Conservation (phyloP, 2,888 invertebrate species). For the Aleiodes testaceus region DNA sequence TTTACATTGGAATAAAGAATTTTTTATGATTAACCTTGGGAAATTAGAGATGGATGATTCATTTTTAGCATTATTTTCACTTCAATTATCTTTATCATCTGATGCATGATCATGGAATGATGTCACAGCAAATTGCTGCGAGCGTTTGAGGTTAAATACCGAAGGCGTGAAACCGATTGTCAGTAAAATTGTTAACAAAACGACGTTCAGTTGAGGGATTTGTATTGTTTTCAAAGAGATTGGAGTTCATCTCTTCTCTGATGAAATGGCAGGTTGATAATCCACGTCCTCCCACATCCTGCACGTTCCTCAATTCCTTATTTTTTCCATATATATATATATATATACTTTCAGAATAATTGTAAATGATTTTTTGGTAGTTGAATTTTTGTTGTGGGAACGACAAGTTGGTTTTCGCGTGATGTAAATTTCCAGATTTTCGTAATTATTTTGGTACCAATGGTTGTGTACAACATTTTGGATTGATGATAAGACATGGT, state of each 20-base stretch:
- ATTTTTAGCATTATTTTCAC: no score
- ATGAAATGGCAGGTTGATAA: slow-evolving; percentile 63
- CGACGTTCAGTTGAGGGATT: not conserved
- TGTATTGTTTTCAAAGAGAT: slow-evolving; percentile 27
- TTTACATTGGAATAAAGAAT: no score
- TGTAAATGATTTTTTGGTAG: not conserved
- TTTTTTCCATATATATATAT: slow-evolving; percentile 14
- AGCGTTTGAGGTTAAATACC: slow-evolving; percentile 34
- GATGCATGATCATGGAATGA: not conserved
- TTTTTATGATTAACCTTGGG: no score
- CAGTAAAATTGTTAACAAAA: slow-evolving; percentile 30
- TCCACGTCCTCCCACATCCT: slow-evolving; percentile 64
- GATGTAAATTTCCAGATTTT: slow-evolving; percentile 17
- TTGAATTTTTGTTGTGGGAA: slow-evolving; percentile 29
- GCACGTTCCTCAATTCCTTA: slow-evolving; percentile 25
- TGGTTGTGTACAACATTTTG: slow-evolving; percentile 6
- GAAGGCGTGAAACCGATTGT: slow-evolving; percentile 32
- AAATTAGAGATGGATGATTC: no score
- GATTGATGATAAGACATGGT: slow-evolving; percentile 46
- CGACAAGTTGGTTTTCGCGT: slow-evolving; percentile 23
- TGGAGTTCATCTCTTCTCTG: slow-evolving; percentile 28
- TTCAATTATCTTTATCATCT: slow-evolving; percentile 4
- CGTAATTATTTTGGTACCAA: slow-evolving; percentile 27
- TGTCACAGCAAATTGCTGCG: not conserved
- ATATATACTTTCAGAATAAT: not conserved